A percentile compares a stretch with the other conserved stretches of the same genome.
These are phyloP conservation scores for Aythya baeri DNA, from an alignment of 2,113 vertebrate genomes.

Conservation along the genomic window DNA sequence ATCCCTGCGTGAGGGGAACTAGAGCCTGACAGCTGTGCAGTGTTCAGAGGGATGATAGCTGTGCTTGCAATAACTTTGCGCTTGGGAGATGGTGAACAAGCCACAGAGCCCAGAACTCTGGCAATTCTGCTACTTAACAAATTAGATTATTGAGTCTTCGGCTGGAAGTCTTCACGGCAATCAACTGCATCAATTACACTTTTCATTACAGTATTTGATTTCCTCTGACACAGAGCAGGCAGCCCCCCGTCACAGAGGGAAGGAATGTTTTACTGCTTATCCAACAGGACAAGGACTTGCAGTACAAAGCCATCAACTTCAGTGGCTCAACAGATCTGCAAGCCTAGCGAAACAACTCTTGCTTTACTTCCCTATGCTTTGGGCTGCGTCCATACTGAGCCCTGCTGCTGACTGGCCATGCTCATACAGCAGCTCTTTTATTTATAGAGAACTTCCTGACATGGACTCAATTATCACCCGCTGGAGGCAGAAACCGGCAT, in stretches of 20 bases:
- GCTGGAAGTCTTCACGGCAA: neutral
- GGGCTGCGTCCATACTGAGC: neutral
- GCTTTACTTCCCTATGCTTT: neutral
- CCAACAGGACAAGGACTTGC: neutral
- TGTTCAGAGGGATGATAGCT: fast-evolving
- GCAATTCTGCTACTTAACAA: neutral
- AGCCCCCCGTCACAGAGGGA: fast-evolving
- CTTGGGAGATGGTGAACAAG: neutral
- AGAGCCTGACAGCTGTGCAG: neutral
- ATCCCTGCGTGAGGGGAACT: neutral
- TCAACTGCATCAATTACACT: neutral
- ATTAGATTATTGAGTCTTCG: neutral
- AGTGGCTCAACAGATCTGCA: neutral
- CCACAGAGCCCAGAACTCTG: neutral
- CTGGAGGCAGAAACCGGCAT: neutral
- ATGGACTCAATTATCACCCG: neutral
- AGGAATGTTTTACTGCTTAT: neutral
- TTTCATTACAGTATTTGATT: neutral
- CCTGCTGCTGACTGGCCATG: neutral
- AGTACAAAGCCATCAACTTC: neutral
- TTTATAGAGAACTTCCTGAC: neutral
- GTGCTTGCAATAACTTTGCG: neutral
- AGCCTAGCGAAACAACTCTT: neutral
- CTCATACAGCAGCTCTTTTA: neutral
- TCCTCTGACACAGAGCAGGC: neutral